Evolutionary conservation across 1,140 invertebrate genomes (phyloP).

Genomic region (Eciton burchellii): DNA sequence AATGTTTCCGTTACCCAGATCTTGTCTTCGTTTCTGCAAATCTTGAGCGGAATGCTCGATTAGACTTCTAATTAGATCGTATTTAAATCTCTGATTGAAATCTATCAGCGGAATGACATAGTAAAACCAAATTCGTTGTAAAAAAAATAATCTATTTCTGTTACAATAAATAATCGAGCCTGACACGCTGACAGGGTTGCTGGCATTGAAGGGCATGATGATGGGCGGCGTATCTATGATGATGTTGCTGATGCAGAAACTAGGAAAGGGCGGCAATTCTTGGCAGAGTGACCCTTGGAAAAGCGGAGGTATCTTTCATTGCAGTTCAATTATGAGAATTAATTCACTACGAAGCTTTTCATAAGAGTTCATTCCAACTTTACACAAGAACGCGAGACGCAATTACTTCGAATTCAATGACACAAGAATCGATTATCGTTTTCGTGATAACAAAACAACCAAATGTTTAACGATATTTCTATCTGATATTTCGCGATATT

Average conservation of each 20-base stretch:
- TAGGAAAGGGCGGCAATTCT: constrained; percentile 83
- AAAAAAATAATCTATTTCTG: background rate
- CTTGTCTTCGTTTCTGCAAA: background rate
- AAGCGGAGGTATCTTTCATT: constrained; percentile 65
- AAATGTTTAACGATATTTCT: background rate
- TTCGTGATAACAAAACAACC: background rate
- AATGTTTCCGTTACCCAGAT: background rate
- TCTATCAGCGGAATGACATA: no score
- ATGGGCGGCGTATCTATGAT: constrained; percentile 87
- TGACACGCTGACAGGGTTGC: constrained; percentile 85
- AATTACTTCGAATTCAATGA: constrained; percentile 7
- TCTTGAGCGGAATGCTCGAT: background rate
- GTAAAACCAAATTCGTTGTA: background rate
- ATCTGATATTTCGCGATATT: background rate
- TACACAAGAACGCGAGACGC: background rate
- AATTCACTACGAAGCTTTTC: no score
- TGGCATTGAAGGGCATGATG: constrained; percentile 87
- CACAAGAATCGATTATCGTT: background rate
- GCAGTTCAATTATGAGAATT: no score
- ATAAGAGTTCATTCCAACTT: background rate
- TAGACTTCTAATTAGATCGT: no score
- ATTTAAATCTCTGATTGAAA: no score
- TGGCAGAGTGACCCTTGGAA: constrained; percentile 75
- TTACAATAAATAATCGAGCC: constrained; percentile 50
- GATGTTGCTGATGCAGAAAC: constrained; percentile 86